Evolutionary conservation across 2,888 invertebrate genomes (phyloP).

Genomic region (Zaprionus bogoriensis): DNA sequence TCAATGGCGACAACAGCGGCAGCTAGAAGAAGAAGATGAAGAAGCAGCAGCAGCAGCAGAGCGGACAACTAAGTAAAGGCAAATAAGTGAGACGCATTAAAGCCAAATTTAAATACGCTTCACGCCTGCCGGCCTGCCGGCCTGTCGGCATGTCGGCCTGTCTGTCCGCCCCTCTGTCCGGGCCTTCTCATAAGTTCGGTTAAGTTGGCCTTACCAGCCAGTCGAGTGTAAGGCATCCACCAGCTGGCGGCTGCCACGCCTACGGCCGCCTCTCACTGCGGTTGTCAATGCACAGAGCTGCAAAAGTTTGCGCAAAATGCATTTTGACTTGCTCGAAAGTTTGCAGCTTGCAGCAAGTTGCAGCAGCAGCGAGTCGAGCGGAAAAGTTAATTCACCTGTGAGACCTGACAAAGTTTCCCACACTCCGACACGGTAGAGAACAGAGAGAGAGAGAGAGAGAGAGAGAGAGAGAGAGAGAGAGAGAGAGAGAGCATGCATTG

Average conservation of each 20-base stretch:
- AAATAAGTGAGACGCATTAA: slow-evolving; percentile 47
- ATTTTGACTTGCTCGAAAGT: slow-evolving; percentile 72
- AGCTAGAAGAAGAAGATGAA: neutral
- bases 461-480: neutral
- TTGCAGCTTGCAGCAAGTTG: slow-evolving; percentile 55
- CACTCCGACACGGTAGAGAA: slow-evolving; percentile 10
- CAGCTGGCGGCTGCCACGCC: slow-evolving; percentile 42
- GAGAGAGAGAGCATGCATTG: slow-evolving; percentile 3
- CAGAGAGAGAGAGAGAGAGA: neutral
- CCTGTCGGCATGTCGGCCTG: too few species aligned
- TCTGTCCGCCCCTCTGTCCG: neutral
- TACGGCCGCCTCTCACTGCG: slow-evolving; percentile 38
- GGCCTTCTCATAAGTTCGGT: slow-evolving; percentile 6
- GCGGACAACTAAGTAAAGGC: slow-evolving; percentile 39
- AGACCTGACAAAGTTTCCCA: slow-evolving; percentile 71
- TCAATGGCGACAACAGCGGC: slow-evolving; percentile 19
- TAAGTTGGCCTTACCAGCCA: slow-evolving; percentile 39
- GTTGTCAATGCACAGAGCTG: slow-evolving; percentile 66
- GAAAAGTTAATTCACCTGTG: slow-evolving; percentile 78
- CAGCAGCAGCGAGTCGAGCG: slow-evolving; percentile 60
- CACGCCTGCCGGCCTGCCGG: slow-evolving; percentile 7
- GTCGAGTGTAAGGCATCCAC: slow-evolving; percentile 43
- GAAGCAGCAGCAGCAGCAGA: too few species aligned
- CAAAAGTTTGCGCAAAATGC: slow-evolving; percentile 67
- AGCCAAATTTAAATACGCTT: slow-evolving; percentile 62